Base-by-base conservation (phyloP, 2,888 invertebrate species). In the Cerceris rybyensis region DNA sequence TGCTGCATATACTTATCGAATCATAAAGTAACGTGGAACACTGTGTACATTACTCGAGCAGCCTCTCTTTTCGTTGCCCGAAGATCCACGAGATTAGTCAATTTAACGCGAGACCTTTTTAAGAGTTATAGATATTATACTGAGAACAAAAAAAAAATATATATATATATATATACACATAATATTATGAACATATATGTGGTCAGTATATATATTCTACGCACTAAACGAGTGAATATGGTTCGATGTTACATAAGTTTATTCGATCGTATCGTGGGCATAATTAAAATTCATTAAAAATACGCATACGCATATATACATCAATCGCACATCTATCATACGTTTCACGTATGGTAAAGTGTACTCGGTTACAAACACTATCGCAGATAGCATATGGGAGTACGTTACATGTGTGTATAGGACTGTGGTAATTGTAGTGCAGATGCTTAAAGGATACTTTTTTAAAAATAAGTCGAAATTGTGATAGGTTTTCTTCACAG, bases 41-140 rank as follows among this genome's bases (percentile, higher is more conserved):
- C 41, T 61, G 28, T 63, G 68, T 71, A 75, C 55, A 75, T 70
- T 75, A 80, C 28, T 75, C 74, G 70, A 80, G 66, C 71, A 78
- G 65, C 63, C 59, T 72, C 49, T 64, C 49, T 78, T 87, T 87
- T 83, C 81, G 84, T 87, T 88, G 83, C 82, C 79, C 86, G 81
- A 85, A 75, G 69, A 84, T 83, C 75, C 86, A 88, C 86, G 84
- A 90, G 90, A 88, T 90, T 92, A 92, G 92, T 92, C 92, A 92
- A 92, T 92, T 92, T 89, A 87, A 28, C 79, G 89, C 89, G 90
- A 90, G 88, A 90, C 85, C 88, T 91, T 91, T 90, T 87, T 88
- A 87, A 87, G 76, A 76, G 67, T 66, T 81, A 81, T 67, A 78
- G 58, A 80, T 79, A 82, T 78, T 28, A 28, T 28, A 28, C 28